Base-by-base conservation (phyloP, 2,888 invertebrate species). In the Melanargia galathea region DNA sequence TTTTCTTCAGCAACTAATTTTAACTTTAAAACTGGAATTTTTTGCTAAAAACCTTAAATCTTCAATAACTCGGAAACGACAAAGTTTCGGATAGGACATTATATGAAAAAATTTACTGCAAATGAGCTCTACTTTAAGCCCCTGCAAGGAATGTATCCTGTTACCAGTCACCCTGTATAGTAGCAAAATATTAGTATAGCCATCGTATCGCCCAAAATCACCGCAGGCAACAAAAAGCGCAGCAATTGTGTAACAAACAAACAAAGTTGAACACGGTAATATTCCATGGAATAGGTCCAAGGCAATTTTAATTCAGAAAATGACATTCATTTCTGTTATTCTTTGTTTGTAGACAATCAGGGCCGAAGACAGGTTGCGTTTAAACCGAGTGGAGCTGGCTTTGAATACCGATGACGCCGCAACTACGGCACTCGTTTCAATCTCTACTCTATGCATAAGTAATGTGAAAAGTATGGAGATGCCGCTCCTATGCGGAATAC, bases 381-480 rank as follows among this genome's bases (percentile, higher is more conserved):
- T 83, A 81, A 84, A 82, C 80, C 85, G 80, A 79, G 82, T 77
- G 80, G 75, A 78, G 76, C 73, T 70, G 75, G 82, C 80, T 86
- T 83, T 84, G 88, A 88, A 89, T 88, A 84, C 86, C 86, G 87
- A 87, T 89, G 88, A 88, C 85, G 81, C 72, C 68, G 76, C 87
- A 82, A 83, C 86, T 83, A 83, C 84, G 77, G 80, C 78, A 82
- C 82, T 82, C 87, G 87, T 84, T 90, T 87, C 90, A 90, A 90
- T 90, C 89, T 89, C 82, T 87, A 88, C 82, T 86, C 90, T 89
- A 90, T 90, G 90, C 89, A 89, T 91, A 90, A 89, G 82, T 90
- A 90, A 91, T 91, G 87, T 82, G 86, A 85, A 90, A 90, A 87
- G 88, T 89, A 87, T 88, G 88, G 86, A 87, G 83, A 86, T 84